Evolutionary conservation across 2,113 vertebrate genomes (phyloP), one percentile per base, ranked within the genome.

Genomic region (Telmatochromis sp.): DNA sequence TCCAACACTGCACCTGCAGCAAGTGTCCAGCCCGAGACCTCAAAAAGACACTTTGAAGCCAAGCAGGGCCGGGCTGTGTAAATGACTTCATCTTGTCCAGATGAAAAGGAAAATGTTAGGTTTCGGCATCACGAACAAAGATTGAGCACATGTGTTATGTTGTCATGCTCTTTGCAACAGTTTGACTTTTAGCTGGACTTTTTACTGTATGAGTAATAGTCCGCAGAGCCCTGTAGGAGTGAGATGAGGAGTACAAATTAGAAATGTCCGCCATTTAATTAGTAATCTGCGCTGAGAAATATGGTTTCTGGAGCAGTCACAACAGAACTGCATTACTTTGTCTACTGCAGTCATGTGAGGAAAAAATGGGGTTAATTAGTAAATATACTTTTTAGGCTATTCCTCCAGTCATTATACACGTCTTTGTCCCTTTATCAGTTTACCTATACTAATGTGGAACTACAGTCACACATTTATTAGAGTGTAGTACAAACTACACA

Each of bases 11-110:
- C 91, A 93, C 93, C 93, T 94, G 88, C 91, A 93, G 94, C 93
- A 40, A 87, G 82, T 79, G 91, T 89, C 90, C 93, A 40, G 89
- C 79, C 54, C 8, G 35, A 89, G 57, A 87, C 83, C 89, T 91
- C 84, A 90, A 73, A 88, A 83, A 58, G 89, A 91, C 86, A 79
- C 94, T 94, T 94, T 95, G 93, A 94, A 95, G 93, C 88, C 14
- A 13, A 90, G 82, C 82, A 7, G 58, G 81, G 83, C 75, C 19
- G 2, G 75, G 80, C 79, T 33, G 51, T 92, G 88, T 89, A 80
- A 92, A 89, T 85, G 88, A 84, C 90, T 95, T 86, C 89, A 90
- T 90, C 82, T 84, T 31, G 89, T 83, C 85, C 86, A 87, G 86
- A 90, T 94, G 79, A 95, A 93, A 90, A 83, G 9, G 11, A 57